Percentiles rank a stretch among this genome's conserved stretches.
Evolutionary conservation across 1,140 invertebrate genomes (phyloP).

Genomic region (Conus betulinus): DNA sequence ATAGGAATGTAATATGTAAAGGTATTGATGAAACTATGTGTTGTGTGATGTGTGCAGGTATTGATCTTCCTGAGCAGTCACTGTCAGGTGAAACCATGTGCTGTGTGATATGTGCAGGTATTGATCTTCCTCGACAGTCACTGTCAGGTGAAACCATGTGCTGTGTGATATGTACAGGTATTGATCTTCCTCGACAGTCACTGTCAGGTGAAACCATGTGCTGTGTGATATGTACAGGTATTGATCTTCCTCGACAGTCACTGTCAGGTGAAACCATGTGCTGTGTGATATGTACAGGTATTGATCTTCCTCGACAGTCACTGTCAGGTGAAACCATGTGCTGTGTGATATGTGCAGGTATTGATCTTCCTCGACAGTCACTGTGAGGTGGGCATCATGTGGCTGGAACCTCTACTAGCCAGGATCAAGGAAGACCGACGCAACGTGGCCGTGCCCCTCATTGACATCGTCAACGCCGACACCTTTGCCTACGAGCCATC

Average conservation of each 20-base stretch:
- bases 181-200: slow-evolving; percentile 88
- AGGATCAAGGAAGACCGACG: slow-evolving; percentile 89
- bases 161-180: slow-evolving; percentile 81
- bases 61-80: slow-evolving; percentile 89
- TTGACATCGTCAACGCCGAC: slow-evolving; percentile 98
- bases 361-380: slow-evolving; percentile 98
- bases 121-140: slow-evolving; percentile 98
- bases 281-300: slow-evolving; percentile 81
- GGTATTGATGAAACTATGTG: slow-evolving; percentile 82
- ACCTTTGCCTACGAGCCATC: slow-evolving; percentile 80
- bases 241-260: slow-evolving; percentile 88
- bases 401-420: slow-evolving; percentile 96
- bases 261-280: slow-evolving; percentile 89
- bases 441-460: slow-evolving; percentile 90
- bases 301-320: slow-evolving; percentile 89
- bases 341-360: slow-evolving; percentile 81
- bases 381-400: slow-evolving; percentile 96
- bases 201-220: slow-evolving; percentile 89
- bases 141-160: slow-evolving; percentile 89
- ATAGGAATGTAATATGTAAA: too few relatives aligned
- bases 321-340: slow-evolving; percentile 89
- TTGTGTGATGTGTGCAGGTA: slow-evolving; percentile 81
- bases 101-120: slow-evolving; percentile 81
- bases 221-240: slow-evolving; percentile 81
- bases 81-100: slow-evolving; percentile 89